Conservation (phyloP, 1,140 invertebrate genomes). For the Orussus abietinus region DNA sequence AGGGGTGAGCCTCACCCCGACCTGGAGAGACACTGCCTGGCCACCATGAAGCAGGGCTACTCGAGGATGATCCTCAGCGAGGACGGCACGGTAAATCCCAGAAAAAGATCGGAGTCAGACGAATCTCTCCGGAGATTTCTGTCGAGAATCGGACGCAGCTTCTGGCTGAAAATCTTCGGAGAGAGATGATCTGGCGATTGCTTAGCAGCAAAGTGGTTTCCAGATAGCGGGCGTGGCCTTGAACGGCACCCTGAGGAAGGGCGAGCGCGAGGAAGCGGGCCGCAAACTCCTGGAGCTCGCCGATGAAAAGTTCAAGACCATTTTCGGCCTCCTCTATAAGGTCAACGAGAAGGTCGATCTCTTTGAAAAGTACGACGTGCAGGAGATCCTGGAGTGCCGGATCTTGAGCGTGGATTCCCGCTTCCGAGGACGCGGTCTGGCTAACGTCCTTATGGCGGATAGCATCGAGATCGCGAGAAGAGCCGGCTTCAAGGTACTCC, state of each 20-base stretch:
- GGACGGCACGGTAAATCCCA: slow-evolving; percentile 56
- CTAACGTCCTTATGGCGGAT: slow-evolving; percentile 63
- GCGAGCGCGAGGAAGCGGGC: slow-evolving; percentile 58
- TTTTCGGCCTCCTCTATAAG: slow-evolving; percentile 63
- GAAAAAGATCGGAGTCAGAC: slow-evolving; percentile 3
- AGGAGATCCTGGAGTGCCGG: slow-evolving; percentile 73
- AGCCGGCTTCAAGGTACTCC: slow-evolving; percentile 67
- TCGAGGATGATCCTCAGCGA: slow-evolving; percentile 66
- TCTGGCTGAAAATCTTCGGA: not conserved
- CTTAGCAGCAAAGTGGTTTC: slow-evolving; percentile 17
- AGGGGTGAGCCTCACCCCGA: slow-evolving; percentile 64
- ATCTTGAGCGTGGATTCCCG: slow-evolving; percentile 71
- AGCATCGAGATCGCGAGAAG: slow-evolving; percentile 64
- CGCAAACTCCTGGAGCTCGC: slow-evolving; percentile 56
- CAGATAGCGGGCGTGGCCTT: slow-evolving; percentile 66
- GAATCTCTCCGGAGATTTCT: not conserved
- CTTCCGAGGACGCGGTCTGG: slow-evolving; percentile 67
- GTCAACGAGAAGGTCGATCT: slow-evolving; percentile 61
- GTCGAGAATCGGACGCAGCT: not conserved
- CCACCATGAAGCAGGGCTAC: slow-evolving; percentile 66
- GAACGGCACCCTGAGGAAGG: slow-evolving; percentile 59
- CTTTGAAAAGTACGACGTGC: slow-evolving; percentile 62
- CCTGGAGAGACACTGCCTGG: slow-evolving; percentile 68
- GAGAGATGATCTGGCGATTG: not conserved
- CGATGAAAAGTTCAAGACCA: slow-evolving; percentile 63